Conservation (phyloP, 1,140 invertebrate genomes). For the Bombus cullumanus region DNA sequence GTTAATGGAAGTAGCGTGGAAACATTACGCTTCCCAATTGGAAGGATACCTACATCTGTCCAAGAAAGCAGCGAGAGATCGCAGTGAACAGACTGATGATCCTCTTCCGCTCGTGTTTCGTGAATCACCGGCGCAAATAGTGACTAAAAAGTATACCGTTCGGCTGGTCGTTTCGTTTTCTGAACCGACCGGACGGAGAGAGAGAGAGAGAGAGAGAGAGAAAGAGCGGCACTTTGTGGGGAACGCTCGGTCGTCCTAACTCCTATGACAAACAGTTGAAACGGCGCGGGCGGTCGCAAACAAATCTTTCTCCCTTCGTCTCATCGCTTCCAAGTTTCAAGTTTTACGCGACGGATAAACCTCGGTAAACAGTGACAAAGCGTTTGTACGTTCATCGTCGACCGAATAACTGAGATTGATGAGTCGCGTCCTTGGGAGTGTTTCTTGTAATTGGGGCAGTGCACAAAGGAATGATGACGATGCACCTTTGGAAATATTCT, state of each 20-base stretch:
- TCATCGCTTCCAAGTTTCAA: neutral
- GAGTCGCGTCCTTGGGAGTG: neutral
- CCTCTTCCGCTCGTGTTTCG: conserved; percentile 49
- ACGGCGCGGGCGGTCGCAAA: conserved; percentile 70
- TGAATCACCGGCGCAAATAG: conserved; percentile 65
- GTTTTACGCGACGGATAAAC: conserved; percentile 33
- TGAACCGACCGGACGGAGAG: conserved; percentile 11
- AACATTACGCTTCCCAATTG: neutral
- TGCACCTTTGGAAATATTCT: conserved; percentile 1
- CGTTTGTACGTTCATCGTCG: conserved; percentile 1
- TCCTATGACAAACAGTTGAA: conserved; percentile 73
- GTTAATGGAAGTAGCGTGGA: too few species aligned
- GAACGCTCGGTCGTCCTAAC: conserved; percentile 67
- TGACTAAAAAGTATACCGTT: conserved; percentile 23
- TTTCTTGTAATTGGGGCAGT: conserved; percentile 32
- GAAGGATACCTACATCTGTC: neutral
- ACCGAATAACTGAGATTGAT: conserved; percentile 12
- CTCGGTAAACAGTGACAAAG: conserved; percentile 68
- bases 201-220: conserved; percentile 23
- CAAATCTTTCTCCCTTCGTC: conserved; percentile 58
- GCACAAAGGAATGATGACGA: conserved; percentile 22
- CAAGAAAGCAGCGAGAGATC: neutral
- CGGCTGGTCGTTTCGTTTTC: conserved; percentile 13
- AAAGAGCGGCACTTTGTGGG: conserved; percentile 53
- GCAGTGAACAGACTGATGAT: conserved; percentile 3